Evolutionary conservation across 2,888 invertebrate genomes (phyloP), one percentile per base, ranked within the genome.

Genomic region (Ypsolopha sequella): DNA sequence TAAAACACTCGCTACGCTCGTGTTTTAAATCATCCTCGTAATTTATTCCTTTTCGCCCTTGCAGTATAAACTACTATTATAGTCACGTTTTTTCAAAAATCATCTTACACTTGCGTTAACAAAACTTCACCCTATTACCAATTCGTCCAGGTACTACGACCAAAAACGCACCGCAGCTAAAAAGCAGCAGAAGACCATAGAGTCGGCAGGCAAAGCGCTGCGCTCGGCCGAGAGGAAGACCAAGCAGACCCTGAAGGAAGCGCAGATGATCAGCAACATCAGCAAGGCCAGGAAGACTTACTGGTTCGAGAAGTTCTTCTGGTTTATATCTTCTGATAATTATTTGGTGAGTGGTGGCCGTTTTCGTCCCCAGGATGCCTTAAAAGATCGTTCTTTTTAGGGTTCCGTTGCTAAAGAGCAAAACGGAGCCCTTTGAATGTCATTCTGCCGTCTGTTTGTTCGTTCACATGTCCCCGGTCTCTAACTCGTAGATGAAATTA

Each of bases 231-330:
- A 98, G 68, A 92, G 91, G 62, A 98, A 96, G 78, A 98, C 98
- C 0, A 95, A 96, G 70, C 95, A 97, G 79, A 93, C 95, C 0
- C 80, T 99, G 34, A 98, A 98, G 71, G 97, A 98, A 67, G 96
- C 95, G 0, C 93, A 96, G 66, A 92, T 94, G 0, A 95, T 96
- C 61, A 95, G 96, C 51, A 95, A 91, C 62, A 98, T 99, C 59
- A 95, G 94, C 60, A 98, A 98, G 76, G 95, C 95, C 1, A 88
- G 99, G 46, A 97, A 97, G 81, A 93, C 94, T 0, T 97, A 94
- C 79, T 99, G 99, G 99, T 99, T 99, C 88, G 99, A 99, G 84
- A 99, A 99, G 80, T 99, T 99, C 82, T 94, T 92, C 73, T 99
- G 99, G 99, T 99, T 99, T 73, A 95, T 99, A 57, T 96, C 96